Conservation (phyloP, 2,888 invertebrate genomes). For the Automeris io region DNA sequence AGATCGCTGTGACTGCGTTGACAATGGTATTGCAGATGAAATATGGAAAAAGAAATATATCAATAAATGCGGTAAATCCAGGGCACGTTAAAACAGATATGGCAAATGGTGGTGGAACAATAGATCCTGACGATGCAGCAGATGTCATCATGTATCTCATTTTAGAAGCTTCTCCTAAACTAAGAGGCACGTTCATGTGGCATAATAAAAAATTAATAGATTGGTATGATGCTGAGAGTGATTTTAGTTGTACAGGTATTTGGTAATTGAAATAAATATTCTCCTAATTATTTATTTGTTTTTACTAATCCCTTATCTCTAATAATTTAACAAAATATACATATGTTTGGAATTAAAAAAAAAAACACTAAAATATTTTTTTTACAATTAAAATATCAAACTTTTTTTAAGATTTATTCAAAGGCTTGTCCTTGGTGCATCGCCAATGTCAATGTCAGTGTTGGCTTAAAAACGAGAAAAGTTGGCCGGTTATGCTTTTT, state of each 20-base stretch:
- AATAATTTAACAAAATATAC: too few relatives aligned
- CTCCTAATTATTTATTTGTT: too few relatives aligned
- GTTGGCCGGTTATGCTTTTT: too few relatives aligned
- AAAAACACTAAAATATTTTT: too few relatives aligned
- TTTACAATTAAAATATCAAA: too few relatives aligned
- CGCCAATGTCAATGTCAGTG: too few relatives aligned
- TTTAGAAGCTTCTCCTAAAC: slow-evolving; percentile 76
- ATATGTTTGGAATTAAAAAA: too few relatives aligned
- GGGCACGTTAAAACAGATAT: slow-evolving; percentile 58
- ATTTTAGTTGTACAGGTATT: slow-evolving; percentile 44
- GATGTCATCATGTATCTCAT: slow-evolving; percentile 78
- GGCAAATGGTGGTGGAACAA: slow-evolving; percentile 71
- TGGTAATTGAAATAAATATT: too few relatives aligned
- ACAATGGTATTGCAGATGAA: slow-evolving; percentile 56
- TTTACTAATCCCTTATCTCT: too few relatives aligned
- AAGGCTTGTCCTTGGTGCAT: too few relatives aligned
- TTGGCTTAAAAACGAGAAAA: too few relatives aligned
- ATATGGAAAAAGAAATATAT: slow-evolving; percentile 46
- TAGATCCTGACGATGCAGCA: slow-evolving; percentile 77
- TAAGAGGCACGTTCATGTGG: slow-evolving; percentile 83
- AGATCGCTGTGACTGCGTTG: slow-evolving; percentile 56
- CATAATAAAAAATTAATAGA: slow-evolving; percentile 74
- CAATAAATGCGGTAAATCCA: slow-evolving; percentile 60
- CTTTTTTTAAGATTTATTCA: too few relatives aligned
- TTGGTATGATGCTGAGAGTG: slow-evolving; percentile 72